phyloP scores from a whole-genome alignment of 2,113 vertebrate species.

The Notothenia coriiceps region DNA sequence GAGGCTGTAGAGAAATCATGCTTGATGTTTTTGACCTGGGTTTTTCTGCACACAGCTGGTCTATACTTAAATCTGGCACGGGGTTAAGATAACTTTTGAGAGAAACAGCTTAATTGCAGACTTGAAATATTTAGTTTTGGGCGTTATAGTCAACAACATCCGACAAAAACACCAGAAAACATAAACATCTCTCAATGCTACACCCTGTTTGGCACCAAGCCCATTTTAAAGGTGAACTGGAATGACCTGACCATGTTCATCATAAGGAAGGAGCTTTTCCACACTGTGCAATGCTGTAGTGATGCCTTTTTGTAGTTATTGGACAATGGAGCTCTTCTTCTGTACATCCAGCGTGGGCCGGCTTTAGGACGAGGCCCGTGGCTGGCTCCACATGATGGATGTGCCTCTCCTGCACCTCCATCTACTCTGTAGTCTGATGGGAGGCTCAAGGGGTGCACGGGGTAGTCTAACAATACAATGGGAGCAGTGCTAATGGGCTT shows the following conservation, averaged over 20 bases:
- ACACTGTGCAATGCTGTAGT: not conserved
- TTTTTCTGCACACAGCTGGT: not conserved
- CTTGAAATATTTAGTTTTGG: not conserved
- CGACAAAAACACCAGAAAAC: not conserved
- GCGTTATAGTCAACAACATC: not conserved
- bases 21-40: conserved; percentile 20
- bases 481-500: conserved; percentile 36
- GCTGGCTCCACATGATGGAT: conserved; percentile 45
- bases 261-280: not conserved
- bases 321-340: not conserved
- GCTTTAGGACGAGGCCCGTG: conserved; percentile 7
- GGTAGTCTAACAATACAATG: conserved; percentile 34
- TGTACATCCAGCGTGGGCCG: not conserved
- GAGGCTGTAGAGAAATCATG: not conserved
- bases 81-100: not conserved
- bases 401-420: conserved; percentile 29
- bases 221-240: not conserved
- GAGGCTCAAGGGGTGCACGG: conserved; percentile 26
- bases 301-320: not conserved
- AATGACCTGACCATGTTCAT: not conserved
- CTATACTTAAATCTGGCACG: not conserved
- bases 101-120: not conserved
- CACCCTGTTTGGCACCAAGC: not conserved
- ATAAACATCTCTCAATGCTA: not conserved
- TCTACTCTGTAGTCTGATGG: conserved; percentile 28